phyloP scores from a whole-genome alignment of 1,140 invertebrate species.

The Formica exsecta region DNA sequence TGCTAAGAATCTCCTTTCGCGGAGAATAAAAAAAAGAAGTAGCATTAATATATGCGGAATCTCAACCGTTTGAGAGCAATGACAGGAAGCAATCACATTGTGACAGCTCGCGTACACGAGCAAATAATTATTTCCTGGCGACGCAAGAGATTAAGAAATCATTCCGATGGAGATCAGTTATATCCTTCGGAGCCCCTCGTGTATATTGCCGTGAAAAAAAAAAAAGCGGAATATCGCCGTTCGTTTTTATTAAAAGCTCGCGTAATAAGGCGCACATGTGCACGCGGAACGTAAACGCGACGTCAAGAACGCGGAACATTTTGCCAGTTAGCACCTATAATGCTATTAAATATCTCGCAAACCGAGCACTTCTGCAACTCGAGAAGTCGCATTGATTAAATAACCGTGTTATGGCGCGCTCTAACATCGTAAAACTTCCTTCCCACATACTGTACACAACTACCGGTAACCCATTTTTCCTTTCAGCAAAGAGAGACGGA shows the following conservation, averaged over 20 bases:
- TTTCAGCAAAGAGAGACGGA: not conserved
- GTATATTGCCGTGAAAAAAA: conserved; percentile 29
- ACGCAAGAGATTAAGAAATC: conserved; percentile 52
- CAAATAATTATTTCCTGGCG: conserved; percentile 47
- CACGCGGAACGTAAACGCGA: not conserved
- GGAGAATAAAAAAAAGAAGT: not conserved
- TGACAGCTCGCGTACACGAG: conserved; percentile 8
- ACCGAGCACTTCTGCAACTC: conserved; percentile 16
- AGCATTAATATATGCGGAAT: not conserved
- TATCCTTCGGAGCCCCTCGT: conserved; percentile 15
- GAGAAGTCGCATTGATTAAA: conserved; percentile 12
- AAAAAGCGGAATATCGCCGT: conserved; percentile 34
- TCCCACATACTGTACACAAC: conserved; percentile 42
- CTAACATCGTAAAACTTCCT: conserved; percentile 10
- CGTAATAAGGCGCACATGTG: not conserved
- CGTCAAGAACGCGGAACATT: conserved; percentile 62
- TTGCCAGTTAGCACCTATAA: conserved; percentile 27
- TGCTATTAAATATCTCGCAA: conserved; percentile 44
- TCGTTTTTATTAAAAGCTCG: conserved; percentile 9
- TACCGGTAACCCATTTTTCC: conserved; percentile 53
- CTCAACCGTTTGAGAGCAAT: conserved; percentile 25
- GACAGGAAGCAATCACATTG: conserved; percentile 19
- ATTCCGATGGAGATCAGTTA: conserved; percentile 18
- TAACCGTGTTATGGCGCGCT: not conserved
- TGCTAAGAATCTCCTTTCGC: not conserved